Percentiles rank a stretch among this genome's conserved stretches.
Conservation (phyloP, 2,888 invertebrate species). For the Galeopsomyia nigrocyanea region DNA sequence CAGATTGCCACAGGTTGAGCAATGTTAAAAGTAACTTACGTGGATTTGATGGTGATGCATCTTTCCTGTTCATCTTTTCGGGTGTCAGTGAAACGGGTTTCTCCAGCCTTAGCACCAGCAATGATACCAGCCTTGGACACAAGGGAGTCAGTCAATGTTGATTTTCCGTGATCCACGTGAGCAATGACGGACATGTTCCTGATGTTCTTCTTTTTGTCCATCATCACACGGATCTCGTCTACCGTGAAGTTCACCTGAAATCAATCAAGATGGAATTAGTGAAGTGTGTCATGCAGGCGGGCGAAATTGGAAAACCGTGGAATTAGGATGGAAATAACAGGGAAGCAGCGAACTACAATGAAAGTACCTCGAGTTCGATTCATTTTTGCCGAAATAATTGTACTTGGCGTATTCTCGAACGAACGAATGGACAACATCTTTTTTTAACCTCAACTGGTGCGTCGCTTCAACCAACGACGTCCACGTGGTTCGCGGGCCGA, state of each 20-base stretch:
- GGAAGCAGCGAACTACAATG: neutral
- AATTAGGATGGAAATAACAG: too few relatives aligned
- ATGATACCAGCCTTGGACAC: slow-evolving; percentile 99
- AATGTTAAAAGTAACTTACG: slow-evolving; percentile 76
- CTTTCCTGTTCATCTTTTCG: slow-evolving; percentile 99
- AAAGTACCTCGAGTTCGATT: slow-evolving; percentile 7
- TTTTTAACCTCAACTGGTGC: slow-evolving; percentile 35
- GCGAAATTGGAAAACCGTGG: too few relatives aligned
- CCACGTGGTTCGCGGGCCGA: slow-evolving; percentile 17
- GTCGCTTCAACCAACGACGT: slow-evolving; percentile 3
- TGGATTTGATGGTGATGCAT: slow-evolving; percentile 99
- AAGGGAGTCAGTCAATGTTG: slow-evolving; percentile 98
- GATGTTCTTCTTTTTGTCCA: slow-evolving; percentile 99
- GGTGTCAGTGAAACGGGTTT: slow-evolving; percentile 99
- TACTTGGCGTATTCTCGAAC: too few relatives aligned
- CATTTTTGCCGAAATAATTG: slow-evolving; percentile 7
- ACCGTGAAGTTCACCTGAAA: slow-evolving; percentile 99
- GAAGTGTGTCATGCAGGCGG: too few relatives aligned
- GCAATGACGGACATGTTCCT: slow-evolving; percentile 99
- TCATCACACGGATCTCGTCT: slow-evolving; percentile 99
- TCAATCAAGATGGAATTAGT: too few relatives aligned
- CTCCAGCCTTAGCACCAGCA: slow-evolving; percentile 98
- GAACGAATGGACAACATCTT: slow-evolving; percentile 26
- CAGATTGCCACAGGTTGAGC: too few relatives aligned
- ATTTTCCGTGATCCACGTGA: slow-evolving; percentile 99